These are phyloP conservation scores for Listronotus oregonensis DNA, from an alignment of 1,140 invertebrate species.

Conservation along the genomic window DNA sequence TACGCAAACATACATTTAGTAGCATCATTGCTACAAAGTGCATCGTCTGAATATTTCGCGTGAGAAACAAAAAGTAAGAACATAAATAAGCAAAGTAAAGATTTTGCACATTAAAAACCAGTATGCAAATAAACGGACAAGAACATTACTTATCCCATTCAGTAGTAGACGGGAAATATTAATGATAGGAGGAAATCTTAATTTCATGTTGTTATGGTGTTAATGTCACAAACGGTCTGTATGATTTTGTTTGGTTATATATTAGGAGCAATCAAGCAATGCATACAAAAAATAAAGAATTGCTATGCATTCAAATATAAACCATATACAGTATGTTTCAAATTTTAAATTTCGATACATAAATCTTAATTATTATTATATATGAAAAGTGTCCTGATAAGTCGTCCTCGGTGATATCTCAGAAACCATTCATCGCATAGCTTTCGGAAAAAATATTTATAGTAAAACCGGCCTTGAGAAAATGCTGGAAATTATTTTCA, in stretches of 20 bases:
- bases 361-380: too few relatives aligned
- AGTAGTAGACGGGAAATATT: constrained; percentile 34
- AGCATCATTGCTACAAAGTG: background rate
- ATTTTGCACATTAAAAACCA: constrained; percentile 33
- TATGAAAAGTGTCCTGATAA: too few relatives aligned
- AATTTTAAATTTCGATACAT: too few relatives aligned
- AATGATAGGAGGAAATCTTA: constrained; percentile 44
- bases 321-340: too few relatives aligned
- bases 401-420: too few relatives aligned
- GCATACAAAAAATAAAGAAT: too few relatives aligned
- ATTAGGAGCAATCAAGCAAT: too few relatives aligned
- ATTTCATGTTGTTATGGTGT: constrained; percentile 41
- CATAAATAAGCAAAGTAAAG: constrained; percentile 1
- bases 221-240: constrained; percentile 37
- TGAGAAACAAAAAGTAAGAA: background rate
- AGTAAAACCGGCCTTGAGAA: too few relatives aligned
- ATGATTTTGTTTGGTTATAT: constrained; percentile 20
- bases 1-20: background rate
- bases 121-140: constrained; percentile 39
- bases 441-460: too few relatives aligned
- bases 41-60: constrained; percentile 5
- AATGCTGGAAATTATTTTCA: too few relatives aligned
- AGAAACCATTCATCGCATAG: too few relatives aligned
- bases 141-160: constrained; percentile 39
- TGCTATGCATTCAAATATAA: too few relatives aligned